phyloP scores from a whole-genome alignment of 2,888 invertebrate genomes.

The Meta bourneti region DNA sequence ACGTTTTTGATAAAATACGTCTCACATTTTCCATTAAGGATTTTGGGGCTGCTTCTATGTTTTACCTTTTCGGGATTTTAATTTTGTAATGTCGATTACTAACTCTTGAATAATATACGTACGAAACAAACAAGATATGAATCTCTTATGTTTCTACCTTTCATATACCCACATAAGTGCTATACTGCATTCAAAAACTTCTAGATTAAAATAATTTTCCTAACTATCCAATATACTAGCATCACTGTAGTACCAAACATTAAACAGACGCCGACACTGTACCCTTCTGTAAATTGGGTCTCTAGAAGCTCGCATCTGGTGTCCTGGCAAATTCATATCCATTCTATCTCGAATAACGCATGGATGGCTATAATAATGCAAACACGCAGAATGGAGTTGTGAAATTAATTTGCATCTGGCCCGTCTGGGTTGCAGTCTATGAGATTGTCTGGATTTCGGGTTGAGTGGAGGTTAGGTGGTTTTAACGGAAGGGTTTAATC shows the following conservation, averaged over 20 bases:
- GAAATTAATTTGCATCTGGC: conserved; percentile 12
- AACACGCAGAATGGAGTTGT: conserved; percentile 2
- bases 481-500: conserved; percentile 33
- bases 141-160: too few relatives aligned
- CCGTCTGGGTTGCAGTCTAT: conserved; percentile 4
- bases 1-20: too few relatives aligned
- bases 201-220: too few relatives aligned
- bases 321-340: not conserved
- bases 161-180: too few relatives aligned
- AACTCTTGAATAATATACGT: too few relatives aligned
- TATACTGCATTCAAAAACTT: too few relatives aligned
- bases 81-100: too few relatives aligned
- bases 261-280: not conserved
- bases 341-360: not conserved
- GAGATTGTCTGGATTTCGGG: not conserved
- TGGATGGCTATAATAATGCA: not conserved
- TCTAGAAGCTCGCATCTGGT: not conserved
- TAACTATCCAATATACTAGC: too few relatives aligned
- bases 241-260: not conserved
- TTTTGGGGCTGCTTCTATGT: too few relatives aligned
- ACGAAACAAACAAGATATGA: too few relatives aligned
- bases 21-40: too few relatives aligned
- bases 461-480: not conserved
- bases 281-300: not conserved
- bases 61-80: too few relatives aligned